Evolutionary conservation across 1,140 invertebrate genomes (phyloP), one percentile per base, ranked within the genome.

Genomic region (Penaeus vannamei): DNA sequence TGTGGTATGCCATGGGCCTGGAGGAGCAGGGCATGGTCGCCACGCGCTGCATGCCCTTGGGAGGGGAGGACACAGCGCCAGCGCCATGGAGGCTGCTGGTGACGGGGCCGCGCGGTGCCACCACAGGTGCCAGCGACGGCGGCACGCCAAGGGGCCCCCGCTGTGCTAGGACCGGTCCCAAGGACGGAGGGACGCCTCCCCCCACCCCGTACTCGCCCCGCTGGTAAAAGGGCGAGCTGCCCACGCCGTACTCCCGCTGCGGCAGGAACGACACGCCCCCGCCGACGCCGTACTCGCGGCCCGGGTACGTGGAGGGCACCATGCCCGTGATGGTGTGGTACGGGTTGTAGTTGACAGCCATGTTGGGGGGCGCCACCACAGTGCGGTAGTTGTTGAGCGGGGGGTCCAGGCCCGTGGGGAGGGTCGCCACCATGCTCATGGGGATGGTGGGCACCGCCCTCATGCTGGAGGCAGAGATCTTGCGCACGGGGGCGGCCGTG

Each of bases 261-360:
- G 79, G 14, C 5, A 59, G 22, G 79, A 83, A 32, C 1, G 62
- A 62, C 12, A 36, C 22, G 5, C 64, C 66, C 86, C 86, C 86
- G 42, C 86, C 86, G 26, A 89, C 46, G 3, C 87, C 87, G 19
- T 89, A 89, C 19, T 84, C 69, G 23, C 87, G 66, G 4, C 61
- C 82, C 4, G 87, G 69, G 29, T 81, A 82, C 5, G 79, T 72
- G n/a, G 62, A 69, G 14, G 79, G 79, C 23, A n/a, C 62, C n/a
- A 84, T 59, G 23, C 87, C 87, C 36, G 87, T 79, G 46, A 89
- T 42, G 53, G 87, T 89, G 87, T 89, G 87, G 60, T 89, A 89
- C 1, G 81, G 87, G 72, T 89, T 77, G 82, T 84, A 89, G 2
- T n/a, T 79, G 32, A 19, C 12, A 22, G 10, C 17, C 42, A 22